phyloP scores from a whole-genome alignment of 2,113 vertebrate genomes.

The Tenrec ecaudatus region DNA sequence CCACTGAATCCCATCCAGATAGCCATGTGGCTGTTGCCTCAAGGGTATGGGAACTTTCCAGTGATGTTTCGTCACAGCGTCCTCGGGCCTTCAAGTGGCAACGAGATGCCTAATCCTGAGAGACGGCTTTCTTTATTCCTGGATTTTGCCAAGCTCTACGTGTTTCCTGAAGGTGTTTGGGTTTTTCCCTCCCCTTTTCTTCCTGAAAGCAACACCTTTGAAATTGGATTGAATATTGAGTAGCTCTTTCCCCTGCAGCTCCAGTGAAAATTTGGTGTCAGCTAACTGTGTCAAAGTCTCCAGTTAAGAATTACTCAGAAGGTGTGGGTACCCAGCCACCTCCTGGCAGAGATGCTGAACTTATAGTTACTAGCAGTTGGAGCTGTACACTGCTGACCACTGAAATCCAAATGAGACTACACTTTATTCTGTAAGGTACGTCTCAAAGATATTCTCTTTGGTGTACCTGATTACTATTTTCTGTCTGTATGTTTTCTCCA shows the following conservation, averaged over 20 bases:
- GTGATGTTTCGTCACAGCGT: not conserved
- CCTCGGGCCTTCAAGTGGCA: not conserved
- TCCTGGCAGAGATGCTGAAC: not conserved
- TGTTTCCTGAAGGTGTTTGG: not conserved
- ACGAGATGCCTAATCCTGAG: not conserved
- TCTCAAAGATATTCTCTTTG: not conserved
- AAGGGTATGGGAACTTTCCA: not conserved
- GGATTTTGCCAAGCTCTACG: not conserved
- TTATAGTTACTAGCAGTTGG: not conserved
- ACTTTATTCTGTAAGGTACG: not conserved
- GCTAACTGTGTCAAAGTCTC: not conserved
- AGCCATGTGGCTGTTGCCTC: not conserved
- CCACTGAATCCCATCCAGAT: slow-evolving; percentile 1
- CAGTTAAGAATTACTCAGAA: not conserved
- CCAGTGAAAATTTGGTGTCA: not conserved
- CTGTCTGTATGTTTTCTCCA: not conserved
- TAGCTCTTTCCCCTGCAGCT: not conserved
- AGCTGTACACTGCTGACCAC: not conserved
- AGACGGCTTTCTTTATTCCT: not conserved
- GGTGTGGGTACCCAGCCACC: not conserved
- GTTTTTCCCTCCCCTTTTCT: not conserved
- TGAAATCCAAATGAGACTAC: not conserved
- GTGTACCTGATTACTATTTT: not conserved
- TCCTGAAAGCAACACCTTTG: slow-evolving; percentile 33
- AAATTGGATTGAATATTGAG: slow-evolving; percentile 63